phyloP scores from a whole-genome alignment of 2,113 vertebrate species.

The Muscicapa adusta region DNA sequence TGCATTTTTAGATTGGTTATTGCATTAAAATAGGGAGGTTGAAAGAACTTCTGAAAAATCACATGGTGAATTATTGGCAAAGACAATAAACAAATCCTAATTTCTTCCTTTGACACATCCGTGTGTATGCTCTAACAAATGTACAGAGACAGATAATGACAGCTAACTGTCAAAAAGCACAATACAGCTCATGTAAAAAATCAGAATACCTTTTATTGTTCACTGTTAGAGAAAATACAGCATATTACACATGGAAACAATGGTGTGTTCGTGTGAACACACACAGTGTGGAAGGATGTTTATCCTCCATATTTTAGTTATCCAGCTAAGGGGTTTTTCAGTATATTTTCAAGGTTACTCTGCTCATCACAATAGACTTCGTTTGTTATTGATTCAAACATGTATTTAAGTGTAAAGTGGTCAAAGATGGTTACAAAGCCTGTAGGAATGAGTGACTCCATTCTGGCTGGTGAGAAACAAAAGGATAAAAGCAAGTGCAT shows the following conservation, averaged over 20 bases:
- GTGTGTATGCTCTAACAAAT: not conserved
- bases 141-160: not conserved
- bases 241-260: not conserved
- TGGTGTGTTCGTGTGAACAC: not conserved
- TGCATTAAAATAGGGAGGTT: not conserved
- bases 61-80: not conserved
- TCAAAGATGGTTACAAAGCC: not conserved
- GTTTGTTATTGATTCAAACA: not conserved
- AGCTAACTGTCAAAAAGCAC: not conserved
- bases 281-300: not conserved
- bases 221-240: constrained; percentile 39
- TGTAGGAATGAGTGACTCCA: not conserved
- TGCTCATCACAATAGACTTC: not conserved
- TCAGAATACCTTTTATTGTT: constrained; percentile 65
- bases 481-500: not conserved
- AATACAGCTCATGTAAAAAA: not conserved
- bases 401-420: not conserved
- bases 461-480: not conserved
- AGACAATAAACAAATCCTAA: not conserved
- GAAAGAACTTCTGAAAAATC: not conserved
- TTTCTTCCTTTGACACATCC: not conserved
- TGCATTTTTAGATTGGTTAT: constrained; percentile 4
- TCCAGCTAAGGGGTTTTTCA: not conserved
- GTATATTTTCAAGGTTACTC: not conserved
- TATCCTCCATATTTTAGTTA: constrained; percentile 12